These are phyloP conservation scores for Gryllus bimaculatus DNA, from an alignment of 1,140 invertebrate species.

Conservation along the genomic window DNA sequence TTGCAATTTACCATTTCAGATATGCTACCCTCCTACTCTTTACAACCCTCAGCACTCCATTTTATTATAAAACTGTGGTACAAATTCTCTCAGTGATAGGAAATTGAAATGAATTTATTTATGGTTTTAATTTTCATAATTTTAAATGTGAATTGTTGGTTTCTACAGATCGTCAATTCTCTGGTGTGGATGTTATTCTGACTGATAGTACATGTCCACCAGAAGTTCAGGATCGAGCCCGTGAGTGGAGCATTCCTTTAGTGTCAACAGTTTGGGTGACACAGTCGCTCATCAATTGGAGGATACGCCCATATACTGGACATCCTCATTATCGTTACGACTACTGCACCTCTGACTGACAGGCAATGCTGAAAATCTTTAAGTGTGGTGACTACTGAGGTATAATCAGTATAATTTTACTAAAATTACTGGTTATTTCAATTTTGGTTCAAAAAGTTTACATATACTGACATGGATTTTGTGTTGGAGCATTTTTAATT, in stretches of 20 bases:
- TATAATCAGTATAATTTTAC: too few species aligned
- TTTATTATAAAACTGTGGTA: too few species aligned
- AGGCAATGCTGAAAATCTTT: neutral
- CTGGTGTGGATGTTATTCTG: neutral
- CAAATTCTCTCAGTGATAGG: too few species aligned
- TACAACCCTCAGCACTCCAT: too few species aligned
- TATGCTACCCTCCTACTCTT: too few species aligned
- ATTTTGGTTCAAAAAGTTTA: too few species aligned
- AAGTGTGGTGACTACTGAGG: too few species aligned
- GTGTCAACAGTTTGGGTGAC: slow-evolving; percentile 46
- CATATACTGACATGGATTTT: too few species aligned
- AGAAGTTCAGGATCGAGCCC: neutral
- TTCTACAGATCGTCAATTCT: neutral
- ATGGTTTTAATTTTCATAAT: neutral
- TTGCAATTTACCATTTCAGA: too few species aligned
- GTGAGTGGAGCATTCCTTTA: slow-evolving; percentile 35
- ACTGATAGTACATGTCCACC: neutral
- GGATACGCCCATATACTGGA: neutral
- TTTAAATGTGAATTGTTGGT: neutral
- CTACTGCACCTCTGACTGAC: neutral
- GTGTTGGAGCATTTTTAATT: too few species aligned
- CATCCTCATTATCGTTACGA: neutral
- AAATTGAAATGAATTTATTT: too few species aligned
- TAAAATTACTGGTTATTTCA: too few species aligned
- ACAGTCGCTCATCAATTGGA: slow-evolving; percentile 40